Evolutionary conservation across 2,888 invertebrate species (phyloP), one percentile per base, ranked within the genome.

Genomic region (Leucania comma): DNA sequence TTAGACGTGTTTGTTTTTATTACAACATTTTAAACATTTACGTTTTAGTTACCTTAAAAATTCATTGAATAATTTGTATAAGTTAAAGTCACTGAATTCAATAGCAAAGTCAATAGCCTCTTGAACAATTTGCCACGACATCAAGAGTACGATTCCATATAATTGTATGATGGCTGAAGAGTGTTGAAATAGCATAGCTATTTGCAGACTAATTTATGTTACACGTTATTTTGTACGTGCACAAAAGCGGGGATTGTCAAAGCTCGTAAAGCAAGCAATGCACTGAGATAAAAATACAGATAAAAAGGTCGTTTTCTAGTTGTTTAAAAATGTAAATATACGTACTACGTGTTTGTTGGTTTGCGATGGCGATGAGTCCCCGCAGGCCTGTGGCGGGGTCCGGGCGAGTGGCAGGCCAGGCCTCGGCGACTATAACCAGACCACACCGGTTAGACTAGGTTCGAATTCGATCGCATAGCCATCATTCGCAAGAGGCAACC

Each of bases 401-500:
- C 92, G 82, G 93, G 92, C 72, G 93, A 91, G 81, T 91, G 93
- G 92, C 93, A 90, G 93, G 92, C 95, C 94, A 92, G 93, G 86
- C 91, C 93, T 91, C 92, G 89, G 89, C 84, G 89, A 91, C 95
- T 95, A 94, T 87, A 94, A 94, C 89, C 90, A 93, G 90, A 94
- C 86, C 83, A 81, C 71, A 89, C 81, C 83, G 72, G 89, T 93
- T 83, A 89, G 81, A 77, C 69, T 72, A 81, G 72, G 79, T 81
- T 79, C 72, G 70, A 66, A 80, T 81, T 76, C 62, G 64, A 80
- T 79, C 86, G 87, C 86, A 82, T 66, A 86, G 88, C 88, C 74
- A 80, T 80, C 70, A 80, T 76, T 83, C 87, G 86, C 83, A 80
- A 79, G 69, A 82, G 72, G 61, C 68, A 82, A 78, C 58, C 66